A percentile compares a stretch with the other conserved stretches of the same genome.
phyloP scores from a whole-genome alignment of 2,888 invertebrate genomes.

The Pycnomerus fuliginosus region DNA sequence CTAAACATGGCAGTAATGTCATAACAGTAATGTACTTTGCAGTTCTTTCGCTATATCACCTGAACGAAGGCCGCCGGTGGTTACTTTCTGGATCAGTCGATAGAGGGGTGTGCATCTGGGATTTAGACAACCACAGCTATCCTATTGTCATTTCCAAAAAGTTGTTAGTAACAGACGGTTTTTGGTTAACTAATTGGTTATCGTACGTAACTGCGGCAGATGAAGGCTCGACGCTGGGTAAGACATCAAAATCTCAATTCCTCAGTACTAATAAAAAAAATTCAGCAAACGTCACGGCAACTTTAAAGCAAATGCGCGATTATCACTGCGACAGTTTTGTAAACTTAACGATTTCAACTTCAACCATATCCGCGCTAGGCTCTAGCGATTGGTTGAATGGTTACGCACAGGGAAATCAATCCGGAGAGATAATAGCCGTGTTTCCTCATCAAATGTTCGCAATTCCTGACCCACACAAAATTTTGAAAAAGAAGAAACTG shows the following conservation, averaged over 20 bases:
- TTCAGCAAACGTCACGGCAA: slow-evolving; percentile 46
- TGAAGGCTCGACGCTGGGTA: slow-evolving; percentile 48
- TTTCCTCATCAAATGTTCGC: slow-evolving; percentile 52
- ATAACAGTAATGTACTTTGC: slow-evolving; percentile 27
- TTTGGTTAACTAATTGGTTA: slow-evolving; percentile 58
- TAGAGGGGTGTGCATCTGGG: slow-evolving; percentile 69
- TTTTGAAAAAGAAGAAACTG: slow-evolving; percentile 22
- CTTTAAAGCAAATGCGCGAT: slow-evolving; percentile 47
- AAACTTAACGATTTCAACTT: slow-evolving; percentile 46
- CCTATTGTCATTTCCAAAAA: slow-evolving; percentile 50
- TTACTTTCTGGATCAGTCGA: slow-evolving; percentile 67
- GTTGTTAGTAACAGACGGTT: slow-evolving; percentile 53
- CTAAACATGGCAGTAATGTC: too few species aligned
- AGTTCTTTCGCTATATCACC: slow-evolving; percentile 53
- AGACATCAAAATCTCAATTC: slow-evolving; percentile 18
- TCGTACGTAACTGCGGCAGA: slow-evolving; percentile 51
- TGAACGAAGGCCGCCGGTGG: slow-evolving; percentile 61
- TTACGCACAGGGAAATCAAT: slow-evolving; percentile 54
- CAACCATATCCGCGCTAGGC: slow-evolving; percentile 48
- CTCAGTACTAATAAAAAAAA: slow-evolving; percentile 18
- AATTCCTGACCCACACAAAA: slow-evolving; percentile 42
- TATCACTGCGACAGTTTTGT: slow-evolving; percentile 33
- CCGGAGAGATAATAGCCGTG: slow-evolving; percentile 55
- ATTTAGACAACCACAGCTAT: slow-evolving; percentile 55
- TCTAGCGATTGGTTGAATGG: slow-evolving; percentile 57